phyloP scores from a whole-genome alignment of 1,140 invertebrate genomes.

The Microplitis mediator region DNA sequence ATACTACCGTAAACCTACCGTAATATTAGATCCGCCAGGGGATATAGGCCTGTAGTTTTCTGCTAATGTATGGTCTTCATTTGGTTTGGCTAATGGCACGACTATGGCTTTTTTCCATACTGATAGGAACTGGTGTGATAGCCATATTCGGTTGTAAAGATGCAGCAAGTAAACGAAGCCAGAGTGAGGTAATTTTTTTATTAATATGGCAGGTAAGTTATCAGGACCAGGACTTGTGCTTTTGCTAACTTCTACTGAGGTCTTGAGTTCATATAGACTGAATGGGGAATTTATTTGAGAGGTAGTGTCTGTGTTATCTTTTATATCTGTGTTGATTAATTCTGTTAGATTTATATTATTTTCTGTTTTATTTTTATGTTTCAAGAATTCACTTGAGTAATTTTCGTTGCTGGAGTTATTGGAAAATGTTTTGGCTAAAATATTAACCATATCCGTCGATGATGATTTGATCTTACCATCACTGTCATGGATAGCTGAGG shows the following conservation, averaged over 20 bases:
- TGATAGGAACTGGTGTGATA: constrained; percentile 36
- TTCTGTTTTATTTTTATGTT: not conserved
- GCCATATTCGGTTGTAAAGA: constrained; percentile 41
- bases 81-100: constrained; percentile 45
- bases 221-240: too few relatives aligned
- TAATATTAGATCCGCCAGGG: too few relatives aligned
- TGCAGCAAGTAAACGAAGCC: constrained; percentile 12
- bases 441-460: too few relatives aligned
- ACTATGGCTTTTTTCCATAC: constrained; percentile 44
- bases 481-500: too few relatives aligned
- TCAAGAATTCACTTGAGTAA: not conserved
- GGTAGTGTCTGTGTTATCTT: not conserved
- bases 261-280: too few relatives aligned
- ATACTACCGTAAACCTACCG: too few relatives aligned
- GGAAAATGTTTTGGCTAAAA: not conserved
- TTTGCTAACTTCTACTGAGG: too few relatives aligned
- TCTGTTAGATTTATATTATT: not conserved
- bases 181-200: too few relatives aligned
- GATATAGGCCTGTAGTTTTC: constrained; percentile 47
- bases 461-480: too few relatives aligned
- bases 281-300: not conserved
- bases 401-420: not conserved
- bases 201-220: too few relatives aligned
- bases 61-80: constrained; percentile 37
- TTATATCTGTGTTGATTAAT: too few relatives aligned